These are phyloP conservation scores for Mormyrus iriodes DNA, from an alignment of 2,113 vertebrate genomes.

Conservation along the genomic window DNA sequence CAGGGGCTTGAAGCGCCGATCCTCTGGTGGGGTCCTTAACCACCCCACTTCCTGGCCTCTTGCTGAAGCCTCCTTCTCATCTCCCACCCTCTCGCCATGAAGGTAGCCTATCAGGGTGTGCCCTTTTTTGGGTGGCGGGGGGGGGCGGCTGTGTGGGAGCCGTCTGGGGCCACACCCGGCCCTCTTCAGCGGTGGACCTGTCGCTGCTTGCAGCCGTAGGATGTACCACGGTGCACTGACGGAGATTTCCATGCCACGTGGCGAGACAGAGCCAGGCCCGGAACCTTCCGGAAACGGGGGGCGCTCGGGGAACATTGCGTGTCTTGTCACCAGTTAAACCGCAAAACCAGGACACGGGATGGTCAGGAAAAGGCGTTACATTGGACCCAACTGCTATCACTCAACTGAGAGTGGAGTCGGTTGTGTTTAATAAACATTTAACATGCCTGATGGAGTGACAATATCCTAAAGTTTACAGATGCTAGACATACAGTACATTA, in stretches of 20 bases:
- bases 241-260: not conserved
- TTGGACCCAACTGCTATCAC: not conserved
- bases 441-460: not conserved
- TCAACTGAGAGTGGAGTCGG: not conserved
- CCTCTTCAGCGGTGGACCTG: conserved; percentile 1
- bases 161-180: not conserved
- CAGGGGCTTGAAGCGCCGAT: not conserved
- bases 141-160: not conserved
- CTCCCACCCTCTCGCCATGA: not conserved
- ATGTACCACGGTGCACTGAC: not conserved
- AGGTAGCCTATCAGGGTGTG: conserved; percentile 1
- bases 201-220: conserved; percentile 16
- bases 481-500: too few species aligned
- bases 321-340: not conserved
- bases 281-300: not conserved
- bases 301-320: not conserved
- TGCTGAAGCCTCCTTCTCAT: not conserved
- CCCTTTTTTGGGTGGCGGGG: not conserved
- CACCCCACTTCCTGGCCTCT: not conserved
- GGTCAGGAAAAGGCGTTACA: not conserved
- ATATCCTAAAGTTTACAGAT: not conserved
- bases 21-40: not conserved
- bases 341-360: not conserved
- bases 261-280: not conserved
- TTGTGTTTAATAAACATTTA: not conserved